Conservation (phyloP, 2,888 invertebrate genomes). For the Tenthredo notha region DNA sequence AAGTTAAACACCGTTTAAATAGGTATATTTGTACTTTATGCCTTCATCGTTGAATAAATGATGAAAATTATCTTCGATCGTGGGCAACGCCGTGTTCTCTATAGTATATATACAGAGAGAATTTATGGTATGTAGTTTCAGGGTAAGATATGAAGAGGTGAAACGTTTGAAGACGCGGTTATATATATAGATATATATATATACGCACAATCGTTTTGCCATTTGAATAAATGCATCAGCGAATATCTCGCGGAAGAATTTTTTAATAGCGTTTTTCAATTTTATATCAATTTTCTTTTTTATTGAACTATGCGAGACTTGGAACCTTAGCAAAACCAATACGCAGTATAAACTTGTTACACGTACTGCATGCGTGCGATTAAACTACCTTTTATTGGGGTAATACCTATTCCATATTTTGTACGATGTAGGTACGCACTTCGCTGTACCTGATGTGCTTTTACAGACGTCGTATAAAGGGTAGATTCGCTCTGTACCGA, state of each 20-base stretch:
- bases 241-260: conserved; percentile 24
- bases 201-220: neutral
- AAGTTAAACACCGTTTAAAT: neutral
- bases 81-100: neutral
- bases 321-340: neutral
- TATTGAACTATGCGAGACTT: neutral
- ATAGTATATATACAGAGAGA: neutral
- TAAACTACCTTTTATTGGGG: conserved; percentile 13
- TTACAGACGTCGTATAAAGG: neutral
- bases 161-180: neutral
- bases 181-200: no score
- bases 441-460: neutral
- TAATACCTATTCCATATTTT: neutral
- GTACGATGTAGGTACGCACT: neutral
- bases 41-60: neutral
- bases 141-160: neutral
- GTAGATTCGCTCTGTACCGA: neutral
- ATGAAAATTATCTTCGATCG: neutral
- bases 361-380: neutral
- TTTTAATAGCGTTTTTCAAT: neutral
- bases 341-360: conserved; percentile 4
- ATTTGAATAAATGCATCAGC: neutral
- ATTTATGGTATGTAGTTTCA: neutral
- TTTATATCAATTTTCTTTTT: neutral
- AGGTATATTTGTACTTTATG: neutral